Evolutionary conservation across 2,113 vertebrate genomes (phyloP), one percentile per base, ranked within the genome.

Genomic region (Daubentonia madagascariensis): DNA sequence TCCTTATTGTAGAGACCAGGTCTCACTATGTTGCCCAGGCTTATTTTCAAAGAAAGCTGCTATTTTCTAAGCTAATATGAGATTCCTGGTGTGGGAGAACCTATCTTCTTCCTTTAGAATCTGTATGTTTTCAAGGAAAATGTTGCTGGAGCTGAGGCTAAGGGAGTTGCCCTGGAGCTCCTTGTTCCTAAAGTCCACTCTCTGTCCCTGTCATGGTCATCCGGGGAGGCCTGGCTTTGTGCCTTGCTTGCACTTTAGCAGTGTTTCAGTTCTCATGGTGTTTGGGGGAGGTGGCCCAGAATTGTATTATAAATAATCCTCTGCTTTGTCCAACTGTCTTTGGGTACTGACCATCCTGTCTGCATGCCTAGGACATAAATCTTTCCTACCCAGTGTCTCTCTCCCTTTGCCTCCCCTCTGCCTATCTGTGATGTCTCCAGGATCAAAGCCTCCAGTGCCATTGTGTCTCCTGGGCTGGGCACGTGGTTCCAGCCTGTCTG

Each of bases 351-450:
- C 59, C 85, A 78, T 85, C 48, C 86, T 0, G 0, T 73, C 85
- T 40, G 72, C 78, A 50, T 45, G 43, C 75, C 13, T 83, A 45
- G 35, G 79, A 87, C 92, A 97, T 79, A 97, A 92, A 81, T 96
- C 87, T 89, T 93, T 93, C 37, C 78, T 86, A 88, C 85, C 50
- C n/a, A 79, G 52, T 13, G 18, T 63, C 79, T 48, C 17, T 54
- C 32, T 12, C 23, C 16, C 65, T 32, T 13, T 17, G 61, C 30
- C 45, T 75, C n/a, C 75, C 17, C 8, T n/a, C 3, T 10, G 17
- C 18, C 20, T 14, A 18, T 28, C 35, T 54, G 37, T 8, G 2
- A 2, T 63, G 70, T 48, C 50, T 85, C 80, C 2, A 3, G 20
- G 2, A 78, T 67, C 45, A 54, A 67, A 91, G 59, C 89, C 52